These are phyloP conservation scores for Alosa sapidissima DNA, from an alignment of 2,797 vertebrate species.

Conservation along the genomic window DNA sequence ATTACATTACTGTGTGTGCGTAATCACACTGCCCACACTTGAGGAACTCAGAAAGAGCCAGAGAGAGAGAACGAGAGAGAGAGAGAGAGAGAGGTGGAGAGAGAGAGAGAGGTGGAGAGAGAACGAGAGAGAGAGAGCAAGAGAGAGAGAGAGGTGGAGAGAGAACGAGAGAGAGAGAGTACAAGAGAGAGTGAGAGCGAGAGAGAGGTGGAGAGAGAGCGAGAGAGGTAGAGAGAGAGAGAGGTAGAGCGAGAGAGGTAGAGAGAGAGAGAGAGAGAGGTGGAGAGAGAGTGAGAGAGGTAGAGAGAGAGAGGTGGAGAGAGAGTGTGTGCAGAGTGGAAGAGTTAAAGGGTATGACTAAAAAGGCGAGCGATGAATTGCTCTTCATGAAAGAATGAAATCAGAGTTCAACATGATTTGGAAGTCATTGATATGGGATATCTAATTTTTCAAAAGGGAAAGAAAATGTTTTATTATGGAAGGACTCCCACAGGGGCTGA, in stretches of 20 bases:
- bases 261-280: constrained; percentile 28
- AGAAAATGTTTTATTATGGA: constrained; percentile 83
- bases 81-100: constrained; percentile 7
- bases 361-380: constrained; percentile 84
- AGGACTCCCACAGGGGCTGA: constrained; percentile 94
- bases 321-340: constrained; percentile 27
- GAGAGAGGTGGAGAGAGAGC: constrained; percentile 25
- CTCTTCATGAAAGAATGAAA: constrained; percentile 88
- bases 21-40: constrained; percentile 99
- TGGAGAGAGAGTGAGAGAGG: constrained; percentile 34
- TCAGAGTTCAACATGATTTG: constrained; percentile 91
- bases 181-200: constrained; percentile 59
- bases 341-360: constrained; percentile 50
- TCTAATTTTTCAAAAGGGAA: constrained; percentile 82
- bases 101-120: no score
- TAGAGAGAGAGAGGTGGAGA: constrained; percentile 47
- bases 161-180: constrained; percentile 33
- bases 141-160: constrained; percentile 13
- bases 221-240: constrained; percentile 34
- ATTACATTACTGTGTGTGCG: constrained; percentile 98
- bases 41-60: constrained; percentile 63
- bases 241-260: constrained; percentile 28
- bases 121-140: constrained; percentile 30
- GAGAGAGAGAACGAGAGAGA: constrained; percentile 36
- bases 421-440: constrained; percentile 97